phyloP scores from a whole-genome alignment of 2,888 invertebrate species.

The Nephrotoma flavescens region DNA sequence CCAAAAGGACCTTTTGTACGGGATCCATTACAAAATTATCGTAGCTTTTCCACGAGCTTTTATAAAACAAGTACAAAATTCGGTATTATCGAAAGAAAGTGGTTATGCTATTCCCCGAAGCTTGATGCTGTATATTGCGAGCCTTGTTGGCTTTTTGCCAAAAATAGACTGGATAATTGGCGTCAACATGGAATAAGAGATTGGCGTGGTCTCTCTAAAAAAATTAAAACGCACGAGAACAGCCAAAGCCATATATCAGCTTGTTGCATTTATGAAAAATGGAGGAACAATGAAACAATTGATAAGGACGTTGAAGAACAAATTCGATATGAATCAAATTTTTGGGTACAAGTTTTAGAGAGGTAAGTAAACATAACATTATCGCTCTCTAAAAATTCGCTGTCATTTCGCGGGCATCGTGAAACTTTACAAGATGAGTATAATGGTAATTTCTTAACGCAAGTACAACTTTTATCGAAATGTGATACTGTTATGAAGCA shows the following conservation, averaged over 20 bases:
- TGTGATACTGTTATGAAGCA: constrained; percentile 16
- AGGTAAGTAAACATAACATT: no score
- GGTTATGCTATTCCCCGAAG: background rate
- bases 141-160: no score
- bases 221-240: background rate
- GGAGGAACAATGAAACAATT: no score
- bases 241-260: background rate
- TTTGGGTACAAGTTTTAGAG: no score
- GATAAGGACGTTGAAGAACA: no score
- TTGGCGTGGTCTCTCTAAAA: background rate
- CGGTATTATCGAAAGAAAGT: background rate
- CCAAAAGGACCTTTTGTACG: no score
- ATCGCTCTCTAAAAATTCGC: no score
- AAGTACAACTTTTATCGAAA: constrained; percentile 15
- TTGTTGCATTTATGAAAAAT: no score
- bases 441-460: constrained; percentile 16
- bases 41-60: background rate
- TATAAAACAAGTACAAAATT: background rate
- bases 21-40: background rate
- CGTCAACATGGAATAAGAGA: background rate
- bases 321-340: no score
- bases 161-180: background rate
- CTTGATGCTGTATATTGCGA: background rate
- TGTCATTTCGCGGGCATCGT: no score
- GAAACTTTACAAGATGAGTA: constrained; percentile 10